These are phyloP conservation scores for Stegana nigrithorax DNA, from an alignment of 2,888 invertebrate genomes.

Conservation along the genomic window DNA sequence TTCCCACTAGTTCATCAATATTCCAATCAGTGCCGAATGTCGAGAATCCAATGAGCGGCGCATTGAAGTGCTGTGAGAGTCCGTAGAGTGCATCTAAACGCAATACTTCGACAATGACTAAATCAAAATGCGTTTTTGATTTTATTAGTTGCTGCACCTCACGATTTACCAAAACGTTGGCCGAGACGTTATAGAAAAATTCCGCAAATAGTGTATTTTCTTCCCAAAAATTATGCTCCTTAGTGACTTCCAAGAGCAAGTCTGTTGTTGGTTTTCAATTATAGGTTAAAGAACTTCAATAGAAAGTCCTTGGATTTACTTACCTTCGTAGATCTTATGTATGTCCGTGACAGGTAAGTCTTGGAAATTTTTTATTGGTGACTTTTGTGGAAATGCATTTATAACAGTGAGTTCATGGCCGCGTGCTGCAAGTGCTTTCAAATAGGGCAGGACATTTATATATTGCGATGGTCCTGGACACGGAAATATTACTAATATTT, in stretches of 20 bases:
- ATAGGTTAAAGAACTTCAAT: too few relatives aligned
- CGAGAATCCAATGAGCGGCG: constrained; percentile 42
- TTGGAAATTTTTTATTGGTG: constrained; percentile 55
- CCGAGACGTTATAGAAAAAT: constrained; percentile 30
- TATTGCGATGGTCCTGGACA: constrained; percentile 61
- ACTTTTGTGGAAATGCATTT: constrained; percentile 58
- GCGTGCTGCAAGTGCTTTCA: constrained; percentile 57
- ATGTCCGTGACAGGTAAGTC: constrained; percentile 45
- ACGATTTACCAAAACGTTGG: constrained; percentile 31
- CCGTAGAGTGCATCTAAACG: constrained; percentile 58
- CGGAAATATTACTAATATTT: constrained; percentile 54
- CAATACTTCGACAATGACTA: constrained; percentile 61
- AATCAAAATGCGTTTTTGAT: constrained; percentile 58
- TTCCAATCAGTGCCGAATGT: constrained; percentile 36
- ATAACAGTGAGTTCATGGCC: constrained; percentile 67
- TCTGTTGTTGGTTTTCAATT: background rate
- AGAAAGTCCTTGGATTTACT: background rate
- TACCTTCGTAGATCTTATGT: constrained; percentile 41
- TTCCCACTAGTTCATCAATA: constrained; percentile 43
- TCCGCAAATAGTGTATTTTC: constrained; percentile 35
- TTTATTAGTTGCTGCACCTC: constrained; percentile 48
- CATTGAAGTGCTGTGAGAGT: constrained; percentile 43
- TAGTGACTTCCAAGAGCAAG: constrained; percentile 25
- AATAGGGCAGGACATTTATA: constrained; percentile 54
- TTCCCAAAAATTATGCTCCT: constrained; percentile 32